Conservation (phyloP, 2,888 invertebrate species). For the Sepiola atlantica region DNA sequence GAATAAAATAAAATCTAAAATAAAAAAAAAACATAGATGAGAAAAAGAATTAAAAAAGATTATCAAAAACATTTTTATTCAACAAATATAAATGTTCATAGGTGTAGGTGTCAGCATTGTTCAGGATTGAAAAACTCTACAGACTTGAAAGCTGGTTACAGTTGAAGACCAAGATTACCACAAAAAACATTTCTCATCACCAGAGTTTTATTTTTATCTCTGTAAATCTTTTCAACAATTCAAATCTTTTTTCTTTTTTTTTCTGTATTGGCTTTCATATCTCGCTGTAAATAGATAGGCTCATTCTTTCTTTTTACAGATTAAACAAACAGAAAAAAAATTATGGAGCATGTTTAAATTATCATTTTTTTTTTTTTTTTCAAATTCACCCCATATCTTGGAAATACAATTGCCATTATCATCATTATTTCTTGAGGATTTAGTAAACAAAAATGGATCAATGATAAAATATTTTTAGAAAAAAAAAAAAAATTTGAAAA, state of each 20-base stretch:
- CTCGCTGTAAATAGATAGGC: not conserved
- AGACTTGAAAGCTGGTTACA: slow-evolving; percentile 32
- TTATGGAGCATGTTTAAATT: not conserved
- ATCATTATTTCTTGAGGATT: slow-evolving; percentile 3
- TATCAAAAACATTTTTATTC: slow-evolving; percentile 32
- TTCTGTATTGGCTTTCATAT: slow-evolving; percentile 32
- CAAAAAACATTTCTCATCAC: slow-evolving; percentile 13
- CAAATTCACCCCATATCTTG: not conserved
- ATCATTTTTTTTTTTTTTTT: not conserved
- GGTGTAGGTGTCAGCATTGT: slow-evolving; percentile 32
- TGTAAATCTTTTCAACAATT: not conserved
- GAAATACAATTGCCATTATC: slow-evolving; percentile 32
- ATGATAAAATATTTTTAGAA: not conserved
- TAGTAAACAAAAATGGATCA: slow-evolving; percentile 3
- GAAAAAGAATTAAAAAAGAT: slow-evolving; percentile 32
- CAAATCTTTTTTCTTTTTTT: slow-evolving; percentile 12
- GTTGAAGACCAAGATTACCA: slow-evolving; percentile 32
- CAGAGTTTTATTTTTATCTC: not conserved
- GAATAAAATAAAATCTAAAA: not conserved
- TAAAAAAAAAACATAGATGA: slow-evolving; percentile 11
- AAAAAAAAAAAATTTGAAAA: not conserved
- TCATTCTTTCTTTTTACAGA: slow-evolving; percentile 13
- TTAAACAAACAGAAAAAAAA: not conserved
- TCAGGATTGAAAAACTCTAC: slow-evolving; percentile 32
- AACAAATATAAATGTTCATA: slow-evolving; percentile 32